phyloP scores from a whole-genome alignment of 2,797 vertebrate species.

The Lepus townsendii region DNA sequence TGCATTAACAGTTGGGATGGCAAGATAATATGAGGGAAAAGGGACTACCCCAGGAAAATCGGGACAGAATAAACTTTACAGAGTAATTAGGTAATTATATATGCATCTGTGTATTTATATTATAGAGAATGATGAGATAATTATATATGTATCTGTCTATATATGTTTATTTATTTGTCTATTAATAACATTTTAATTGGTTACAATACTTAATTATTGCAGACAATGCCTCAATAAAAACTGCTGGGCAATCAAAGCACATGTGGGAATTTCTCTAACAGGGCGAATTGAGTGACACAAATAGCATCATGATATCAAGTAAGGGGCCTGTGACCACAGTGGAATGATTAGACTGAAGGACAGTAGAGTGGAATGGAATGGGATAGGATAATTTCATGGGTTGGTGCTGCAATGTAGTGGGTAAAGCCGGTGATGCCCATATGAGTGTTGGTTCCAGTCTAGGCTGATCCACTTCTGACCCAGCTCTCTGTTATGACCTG shows the following conservation, averaged over 20 bases:
- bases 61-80: background rate
- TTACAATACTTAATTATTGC: background rate
- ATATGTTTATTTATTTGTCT: background rate
- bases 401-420: too few relatives aligned
- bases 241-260: background rate
- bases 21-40: background rate
- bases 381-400: too few relatives aligned
- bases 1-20: background rate
- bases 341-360: background rate
- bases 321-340: background rate
- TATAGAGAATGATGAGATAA: background rate
- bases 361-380: background rate
- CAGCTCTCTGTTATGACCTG: too few relatives aligned
- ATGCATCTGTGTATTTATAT: too few relatives aligned
- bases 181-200: background rate
- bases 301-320: background rate
- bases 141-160: too few relatives aligned
- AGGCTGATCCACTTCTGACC: too few relatives aligned
- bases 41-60: background rate
- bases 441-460: too few relatives aligned
- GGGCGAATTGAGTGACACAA: background rate
- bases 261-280: background rate
- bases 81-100: background rate
- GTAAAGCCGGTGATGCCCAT: too few relatives aligned
- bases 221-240: background rate